phyloP scores from a whole-genome alignment of 2,113 vertebrate species.

The Melospiza georgiana region DNA sequence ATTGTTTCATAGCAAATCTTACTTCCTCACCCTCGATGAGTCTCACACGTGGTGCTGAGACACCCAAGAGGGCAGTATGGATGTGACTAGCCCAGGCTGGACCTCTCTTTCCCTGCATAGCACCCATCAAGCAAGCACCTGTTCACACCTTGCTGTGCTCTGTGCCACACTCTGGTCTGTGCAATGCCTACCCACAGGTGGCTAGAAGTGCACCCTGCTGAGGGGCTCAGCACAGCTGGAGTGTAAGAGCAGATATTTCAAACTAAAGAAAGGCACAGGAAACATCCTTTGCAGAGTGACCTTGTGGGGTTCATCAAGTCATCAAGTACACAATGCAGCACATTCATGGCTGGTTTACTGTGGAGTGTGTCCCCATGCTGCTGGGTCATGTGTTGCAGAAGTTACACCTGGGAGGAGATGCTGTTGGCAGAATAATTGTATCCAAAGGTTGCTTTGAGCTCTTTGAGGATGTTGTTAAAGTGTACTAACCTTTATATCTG shows the following conservation, averaged over 20 bases:
- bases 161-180: neutral
- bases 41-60: fast-evolving
- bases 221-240: neutral
- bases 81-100: fast-evolving
- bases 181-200: too few relatives aligned
- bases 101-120: neutral
- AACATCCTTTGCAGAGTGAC: neutral
- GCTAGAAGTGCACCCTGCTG: neutral
- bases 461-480: neutral
- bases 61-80: neutral
- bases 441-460: neutral
- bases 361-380: neutral
- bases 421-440: neutral
- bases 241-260: neutral
- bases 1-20: neutral
- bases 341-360: neutral
- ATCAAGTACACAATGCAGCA: neutral
- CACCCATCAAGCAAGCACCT: too few relatives aligned
- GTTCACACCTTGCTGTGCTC: neutral
- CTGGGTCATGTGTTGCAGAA: neutral
- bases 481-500: neutral
- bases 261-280: neutral
- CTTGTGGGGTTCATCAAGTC: neutral
- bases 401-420: neutral
- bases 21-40: neutral